Percentiles rank a stretch among this genome's conserved stretches.
Conservation (phyloP, 2,113 vertebrate genomes). For the Nettapus auritus region DNA sequence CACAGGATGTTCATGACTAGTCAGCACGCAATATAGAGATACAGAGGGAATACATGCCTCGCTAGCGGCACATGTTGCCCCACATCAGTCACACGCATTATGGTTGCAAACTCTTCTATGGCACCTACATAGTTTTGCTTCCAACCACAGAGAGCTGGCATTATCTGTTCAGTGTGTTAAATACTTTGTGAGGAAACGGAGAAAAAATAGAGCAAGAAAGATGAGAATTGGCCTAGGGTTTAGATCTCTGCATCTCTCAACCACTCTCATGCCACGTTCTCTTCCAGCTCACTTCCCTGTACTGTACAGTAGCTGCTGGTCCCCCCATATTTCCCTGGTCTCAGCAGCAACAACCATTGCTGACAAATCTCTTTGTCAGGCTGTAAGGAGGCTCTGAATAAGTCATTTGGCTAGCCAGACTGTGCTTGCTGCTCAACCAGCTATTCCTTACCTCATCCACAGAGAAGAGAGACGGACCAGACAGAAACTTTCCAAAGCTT, state of each 20-base stretch:
- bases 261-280: rapidly evolving
- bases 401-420: background rate
- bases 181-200: background rate
- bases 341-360: background rate
- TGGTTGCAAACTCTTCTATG: background rate
- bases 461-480: background rate
- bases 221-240: background rate
- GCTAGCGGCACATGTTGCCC: background rate
- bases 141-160: background rate
- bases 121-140: background rate
- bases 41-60: background rate
- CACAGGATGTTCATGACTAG: background rate
- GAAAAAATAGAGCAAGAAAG: background rate
- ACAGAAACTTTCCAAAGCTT: background rate
- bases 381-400: background rate
- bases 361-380: background rate
- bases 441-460: background rate
- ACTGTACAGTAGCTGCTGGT: background rate
- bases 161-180: background rate
- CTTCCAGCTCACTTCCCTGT: background rate
- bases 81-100: background rate
- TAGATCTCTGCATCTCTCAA: background rate
- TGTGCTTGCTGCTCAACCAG: background rate
- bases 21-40: background rate
- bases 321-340: background rate